Evolutionary conservation across 2,888 invertebrate genomes (phyloP).

Genomic region (Mesoligia furuncula): DNA sequence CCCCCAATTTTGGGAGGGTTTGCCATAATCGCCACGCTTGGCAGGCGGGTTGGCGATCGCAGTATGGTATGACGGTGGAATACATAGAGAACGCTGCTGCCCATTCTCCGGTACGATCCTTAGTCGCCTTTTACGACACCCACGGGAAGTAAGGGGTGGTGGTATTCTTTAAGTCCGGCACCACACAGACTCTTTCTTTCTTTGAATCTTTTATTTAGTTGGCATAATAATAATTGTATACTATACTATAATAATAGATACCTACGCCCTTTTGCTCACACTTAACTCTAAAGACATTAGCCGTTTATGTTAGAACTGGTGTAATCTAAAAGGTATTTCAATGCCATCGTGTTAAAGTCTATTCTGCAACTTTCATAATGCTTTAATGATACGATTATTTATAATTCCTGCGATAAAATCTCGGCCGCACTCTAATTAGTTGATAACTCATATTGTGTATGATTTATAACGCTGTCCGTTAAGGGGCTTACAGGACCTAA

Average conservation of each 20-base stretch:
- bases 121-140: too few relatives aligned
- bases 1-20: too few relatives aligned
- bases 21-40: too few relatives aligned
- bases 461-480: constrained; percentile 32
- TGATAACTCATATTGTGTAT: constrained; percentile 46
- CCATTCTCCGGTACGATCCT: too few relatives aligned
- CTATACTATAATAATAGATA: constrained; percentile 9
- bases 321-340: neutral
- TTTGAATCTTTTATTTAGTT: constrained; percentile 23
- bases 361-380: neutral
- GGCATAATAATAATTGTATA: constrained; percentile 11
- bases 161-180: too few relatives aligned
- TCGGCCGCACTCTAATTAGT: constrained; percentile 48
- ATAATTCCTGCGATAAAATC: constrained; percentile 48
- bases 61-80: too few relatives aligned
- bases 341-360: neutral
- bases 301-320: neutral
- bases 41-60: too few relatives aligned
- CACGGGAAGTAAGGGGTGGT: too few relatives aligned
- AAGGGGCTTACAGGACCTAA: too few relatives aligned
- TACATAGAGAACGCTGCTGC: too few relatives aligned
- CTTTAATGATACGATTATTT: constrained; percentile 33
- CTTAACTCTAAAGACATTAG: neutral
- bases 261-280: constrained; percentile 6
- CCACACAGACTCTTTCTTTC: too few relatives aligned